Evolutionary conservation across 2,888 invertebrate species (phyloP).

Genomic region (Tiliacea citrago): DNA sequence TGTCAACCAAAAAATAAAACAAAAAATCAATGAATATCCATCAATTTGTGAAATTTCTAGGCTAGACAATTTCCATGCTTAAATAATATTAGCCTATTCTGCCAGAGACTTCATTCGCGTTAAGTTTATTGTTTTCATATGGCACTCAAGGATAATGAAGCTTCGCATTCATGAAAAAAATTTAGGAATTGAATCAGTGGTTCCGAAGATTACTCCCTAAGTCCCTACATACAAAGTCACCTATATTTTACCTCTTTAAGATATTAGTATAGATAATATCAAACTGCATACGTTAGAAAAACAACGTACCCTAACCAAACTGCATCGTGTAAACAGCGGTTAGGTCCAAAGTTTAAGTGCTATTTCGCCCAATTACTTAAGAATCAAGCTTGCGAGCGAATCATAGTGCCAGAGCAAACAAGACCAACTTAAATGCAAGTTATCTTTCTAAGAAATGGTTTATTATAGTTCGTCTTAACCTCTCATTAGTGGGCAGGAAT

Average conservation of each 20-base stretch:
- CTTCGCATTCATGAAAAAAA: no score
- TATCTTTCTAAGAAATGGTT: slow-evolving; percentile 47
- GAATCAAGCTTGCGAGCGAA: slow-evolving; percentile 46
- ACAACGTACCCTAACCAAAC: not conserved
- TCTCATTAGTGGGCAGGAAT: slow-evolving; percentile 1
- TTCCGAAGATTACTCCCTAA: no score
- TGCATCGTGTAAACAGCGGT: not conserved
- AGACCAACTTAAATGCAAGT: slow-evolving; percentile 39
- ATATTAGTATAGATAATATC: not conserved
- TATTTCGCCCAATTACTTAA: slow-evolving; percentile 59
- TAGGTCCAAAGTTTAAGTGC: slow-evolving; percentile 46
- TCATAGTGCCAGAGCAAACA: slow-evolving; percentile 54
- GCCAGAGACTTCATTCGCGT: no score
- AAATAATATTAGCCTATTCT: no score
- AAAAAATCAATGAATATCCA: no score
- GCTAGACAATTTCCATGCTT: not conserved
- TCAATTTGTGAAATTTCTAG: no score
- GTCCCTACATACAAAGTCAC: no score
- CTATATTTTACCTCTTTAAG: no score
- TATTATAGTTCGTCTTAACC: slow-evolving; percentile 24
- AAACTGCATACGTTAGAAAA: not conserved
- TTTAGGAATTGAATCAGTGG: no score
- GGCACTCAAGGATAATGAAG: no score
- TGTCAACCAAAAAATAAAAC: no score
- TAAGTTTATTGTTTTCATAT: no score